Base-by-base conservation (phyloP, 2,888 invertebrate genomes). In the Blastobasis lacticolella region DNA sequence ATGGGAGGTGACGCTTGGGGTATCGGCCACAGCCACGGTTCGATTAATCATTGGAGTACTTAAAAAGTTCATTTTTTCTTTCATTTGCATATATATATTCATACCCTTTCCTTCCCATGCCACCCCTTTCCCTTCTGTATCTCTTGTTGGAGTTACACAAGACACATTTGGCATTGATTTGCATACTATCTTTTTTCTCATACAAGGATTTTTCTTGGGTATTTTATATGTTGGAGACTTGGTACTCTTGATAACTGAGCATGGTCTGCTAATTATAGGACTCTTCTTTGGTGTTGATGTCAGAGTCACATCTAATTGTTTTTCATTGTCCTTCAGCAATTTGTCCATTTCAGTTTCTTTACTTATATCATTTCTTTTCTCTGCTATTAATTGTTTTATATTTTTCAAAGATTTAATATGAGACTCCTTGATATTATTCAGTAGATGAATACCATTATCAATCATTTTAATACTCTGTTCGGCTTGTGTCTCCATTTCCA, bases 51-150 rank as follows among this genome's bases (percentile, higher is more conserved):
- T 56, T 4, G 87, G 88, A 6, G 88, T 87, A 49, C 65, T 78
- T 40, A 88, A 59, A 55, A 85, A 88, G 48, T 75, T 72, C 76
- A 86, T 78, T 6, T 76, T 70, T 55, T 79, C 73, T 46, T 85
- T 88, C 73, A 84, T 79, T 55, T 82, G 64, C 78, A 85, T 71
- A 40, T 88, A 87, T 70, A 86, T 76, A 54, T 66, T 71, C 6
- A 78, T 57, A 8, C 84, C 86, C 63, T 59, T 71, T 5, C 62
- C 63, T 23, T 23, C 23, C 23, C 23, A 23, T 23, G 23, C 23
- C 23, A 23, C 23, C 23, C 3, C 23, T 23, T 23, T 23, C 23
- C 23, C 23, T 1, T 73, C 71, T 60, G 64, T 65, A 9, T 71
- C 65, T 58, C 73, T 80, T 1, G 58, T 60, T 0, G 84, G 79